A percentile compares a stretch with the other conserved stretches of the same genome.
Evolutionary conservation across 2,888 invertebrate genomes (phyloP).

Genomic region (Parnassius mnemosyne): DNA sequence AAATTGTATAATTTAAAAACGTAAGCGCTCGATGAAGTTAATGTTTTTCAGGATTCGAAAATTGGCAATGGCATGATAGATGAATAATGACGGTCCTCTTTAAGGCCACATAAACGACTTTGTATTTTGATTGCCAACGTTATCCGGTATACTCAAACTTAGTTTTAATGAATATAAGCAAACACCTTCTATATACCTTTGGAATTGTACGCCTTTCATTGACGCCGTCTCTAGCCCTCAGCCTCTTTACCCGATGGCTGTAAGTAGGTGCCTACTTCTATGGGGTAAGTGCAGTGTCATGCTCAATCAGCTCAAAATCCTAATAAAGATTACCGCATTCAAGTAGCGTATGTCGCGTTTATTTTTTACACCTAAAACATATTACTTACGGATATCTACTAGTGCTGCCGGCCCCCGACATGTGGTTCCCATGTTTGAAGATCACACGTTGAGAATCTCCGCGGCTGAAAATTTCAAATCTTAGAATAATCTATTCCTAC

Average conservation of each 20-base stretch:
- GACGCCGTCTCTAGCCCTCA: constrained; percentile 23
- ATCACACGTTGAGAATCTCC: constrained; percentile 87
- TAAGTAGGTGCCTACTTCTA: constrained; percentile 20
- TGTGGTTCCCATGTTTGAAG: constrained; percentile 87
- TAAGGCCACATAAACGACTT: neutral
- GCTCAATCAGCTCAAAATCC: constrained; percentile 11
- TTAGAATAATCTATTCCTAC: constrained; percentile 25
- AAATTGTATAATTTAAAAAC: neutral
- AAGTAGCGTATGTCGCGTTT: neutral
- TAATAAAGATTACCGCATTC: constrained; percentile 1
- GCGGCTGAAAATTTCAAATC: constrained; percentile 77
- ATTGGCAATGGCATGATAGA: constrained; percentile 20
- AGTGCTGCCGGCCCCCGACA: constrained; percentile 82
- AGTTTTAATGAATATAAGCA: neutral
- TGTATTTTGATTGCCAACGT: constrained; percentile 3
- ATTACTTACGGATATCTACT: constrained; percentile 85
- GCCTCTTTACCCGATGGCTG: constrained; percentile 13
- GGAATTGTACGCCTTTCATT: neutral
- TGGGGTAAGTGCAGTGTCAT: constrained; percentile 19
- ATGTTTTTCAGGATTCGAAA: neutral
- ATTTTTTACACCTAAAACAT: constrained; percentile 23
- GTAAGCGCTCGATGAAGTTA: constrained; percentile 11
- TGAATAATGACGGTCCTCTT: constrained; percentile 12
- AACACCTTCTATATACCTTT: neutral
- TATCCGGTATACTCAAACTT: constrained; percentile 25